Evolutionary conservation across 2,888 invertebrate species (phyloP), one percentile per base, ranked within the genome.

Genomic region (Idaea straminata): DNA sequence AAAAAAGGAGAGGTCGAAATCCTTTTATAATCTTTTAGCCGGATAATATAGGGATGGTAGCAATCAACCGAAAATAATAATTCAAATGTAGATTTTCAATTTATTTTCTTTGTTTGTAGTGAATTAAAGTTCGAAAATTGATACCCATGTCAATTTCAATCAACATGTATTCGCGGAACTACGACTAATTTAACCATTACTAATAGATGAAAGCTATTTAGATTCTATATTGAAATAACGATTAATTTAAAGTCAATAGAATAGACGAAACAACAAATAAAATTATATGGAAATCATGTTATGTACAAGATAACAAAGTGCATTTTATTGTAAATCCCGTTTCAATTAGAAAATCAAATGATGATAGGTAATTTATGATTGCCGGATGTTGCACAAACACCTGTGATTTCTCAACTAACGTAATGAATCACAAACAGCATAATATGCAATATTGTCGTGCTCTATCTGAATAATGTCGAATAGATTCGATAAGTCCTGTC

Each of bases 341-440:
- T 36, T 36, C 6, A 7, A 36, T 36, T 36, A 36, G 36, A 36
- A 36, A 10, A 47, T 10, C 4, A 47, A 13, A 4, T 47, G 4
- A 47, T 5, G 13, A 47, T 10, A 47, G 10, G 47, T 47, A 47
- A 10, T 47, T 47, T 47, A 10, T 47, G 0, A 7, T 47, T 47
- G 47, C 47, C 5, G 47, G 47, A 47, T 10, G 47, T 47, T 47
- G 47, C 47, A 47, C 47, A 47, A 71, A 71, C 71, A 77, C 72
- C 71, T 72, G 74, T 68, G 57, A 64, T 60, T 47, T 73, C 71
- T 69, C 4, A 47, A 47, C 10, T 47, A 47, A 47, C 66, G 58
- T 68, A 68, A 76, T 83, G 84, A 84, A 73, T 82, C 82, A 83
- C 68, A 47, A 47, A 47, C 13, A 10, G 3, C 4, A 47, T 47